Evolutionary conservation across 2,113 vertebrate species (phyloP).

Genomic region (Heterotilapia buettikoferi): DNA sequence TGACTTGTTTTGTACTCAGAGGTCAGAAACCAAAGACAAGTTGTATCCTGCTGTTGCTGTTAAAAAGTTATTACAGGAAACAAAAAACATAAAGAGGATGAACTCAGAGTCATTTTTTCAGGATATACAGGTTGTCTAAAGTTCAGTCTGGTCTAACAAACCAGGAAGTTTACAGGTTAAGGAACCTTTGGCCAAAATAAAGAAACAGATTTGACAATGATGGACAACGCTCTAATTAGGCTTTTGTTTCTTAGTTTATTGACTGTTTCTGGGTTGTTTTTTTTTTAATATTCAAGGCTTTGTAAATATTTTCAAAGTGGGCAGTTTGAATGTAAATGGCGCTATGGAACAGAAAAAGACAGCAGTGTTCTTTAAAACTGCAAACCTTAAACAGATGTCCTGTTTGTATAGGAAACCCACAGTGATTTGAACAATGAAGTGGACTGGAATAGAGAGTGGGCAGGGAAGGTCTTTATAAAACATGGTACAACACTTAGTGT

Average conservation of each 20-base stretch:
- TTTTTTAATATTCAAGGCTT: neutral
- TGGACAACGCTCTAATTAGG: neutral
- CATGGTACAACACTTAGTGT: neutral
- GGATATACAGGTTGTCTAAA: neutral
- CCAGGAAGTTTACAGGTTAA: neutral
- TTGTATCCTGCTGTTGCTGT: neutral
- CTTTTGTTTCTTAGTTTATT: neutral
- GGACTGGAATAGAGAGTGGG: neutral
- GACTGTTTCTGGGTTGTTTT: fast-evolving
- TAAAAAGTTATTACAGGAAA: neutral
- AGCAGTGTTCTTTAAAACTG: neutral
- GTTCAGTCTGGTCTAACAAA: neutral
- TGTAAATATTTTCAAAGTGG: neutral
- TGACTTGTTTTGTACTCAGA: neutral
- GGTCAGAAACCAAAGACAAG: neutral
- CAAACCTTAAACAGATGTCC: neutral
- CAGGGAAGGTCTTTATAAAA: neutral
- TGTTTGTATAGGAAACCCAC: neutral
- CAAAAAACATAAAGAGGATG: neutral
- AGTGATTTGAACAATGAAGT: neutral
- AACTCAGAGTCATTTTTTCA: neutral
- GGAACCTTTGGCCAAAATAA: neutral
- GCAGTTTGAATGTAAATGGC: neutral
- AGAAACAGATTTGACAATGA: neutral
- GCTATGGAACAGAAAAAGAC: neutral